Evolutionary conservation across 1,140 invertebrate genomes (phyloP).

Genomic region (Conus ventricosus): DNA sequence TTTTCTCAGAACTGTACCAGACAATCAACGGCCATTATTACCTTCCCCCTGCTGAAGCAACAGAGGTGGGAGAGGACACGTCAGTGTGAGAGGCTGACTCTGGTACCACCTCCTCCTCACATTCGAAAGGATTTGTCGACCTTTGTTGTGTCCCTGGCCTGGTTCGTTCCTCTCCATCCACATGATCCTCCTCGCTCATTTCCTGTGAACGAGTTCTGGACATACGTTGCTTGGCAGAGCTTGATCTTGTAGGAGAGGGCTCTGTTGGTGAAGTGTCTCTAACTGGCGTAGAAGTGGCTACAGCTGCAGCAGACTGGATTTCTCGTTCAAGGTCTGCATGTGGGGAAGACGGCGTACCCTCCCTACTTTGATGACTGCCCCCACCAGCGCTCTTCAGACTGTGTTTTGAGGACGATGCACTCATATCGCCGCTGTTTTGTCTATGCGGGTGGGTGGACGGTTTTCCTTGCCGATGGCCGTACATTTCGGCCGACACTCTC

Average conservation of each 20-base stretch:
- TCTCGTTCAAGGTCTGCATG: conserved; percentile 29
- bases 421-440: not conserved
- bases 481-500: conserved; percentile 84
- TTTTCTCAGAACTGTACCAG: too few species aligned
- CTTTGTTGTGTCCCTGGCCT: conserved; percentile 87
- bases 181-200: not conserved
- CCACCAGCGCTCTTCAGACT: not conserved
- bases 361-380: not conserved
- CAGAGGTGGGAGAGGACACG: too few species aligned
- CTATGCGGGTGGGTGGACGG: conserved; percentile 53
- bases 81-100: not conserved
- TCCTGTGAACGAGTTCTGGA: conserved; percentile 35
- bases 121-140: conserved; percentile 92
- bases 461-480: conserved; percentile 78
- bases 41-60: not conserved
- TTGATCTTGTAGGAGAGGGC: conserved; percentile 8
- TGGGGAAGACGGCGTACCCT: not conserved
- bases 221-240: conserved; percentile 24
- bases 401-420: not conserved
- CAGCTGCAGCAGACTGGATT: conserved; percentile 61
- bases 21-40: not conserved
- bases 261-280: conserved; percentile 21
- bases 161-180: conserved; percentile 43
- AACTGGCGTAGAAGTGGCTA: conserved; percentile 60
- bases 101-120: conserved; percentile 89